Percentiles rank a stretch among this genome's conserved stretches.
Conservation (phyloP, 2,113 vertebrate species). For the Myxocyprinus asiaticus region DNA sequence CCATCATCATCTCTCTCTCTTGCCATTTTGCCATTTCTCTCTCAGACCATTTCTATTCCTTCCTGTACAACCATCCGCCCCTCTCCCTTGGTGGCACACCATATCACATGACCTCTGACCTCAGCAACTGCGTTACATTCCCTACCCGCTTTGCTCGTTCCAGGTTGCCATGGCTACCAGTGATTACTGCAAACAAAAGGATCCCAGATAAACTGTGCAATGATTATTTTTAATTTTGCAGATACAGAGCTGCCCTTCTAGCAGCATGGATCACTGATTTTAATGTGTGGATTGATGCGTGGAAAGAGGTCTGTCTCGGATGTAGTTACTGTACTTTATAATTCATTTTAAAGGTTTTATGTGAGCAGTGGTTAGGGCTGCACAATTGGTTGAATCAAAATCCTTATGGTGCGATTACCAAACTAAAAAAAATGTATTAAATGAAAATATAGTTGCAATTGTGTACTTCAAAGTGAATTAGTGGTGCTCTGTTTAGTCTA, state of each 20-base stretch:
- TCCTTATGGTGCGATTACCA: no score
- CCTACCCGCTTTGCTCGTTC: not conserved
- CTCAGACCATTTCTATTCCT: not conserved
- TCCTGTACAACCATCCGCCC: no score
- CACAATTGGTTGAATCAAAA: no score
- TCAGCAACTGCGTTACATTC: slow-evolving; percentile 9
- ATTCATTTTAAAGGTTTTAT: no score
- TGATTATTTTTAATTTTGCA: slow-evolving; percentile 1
- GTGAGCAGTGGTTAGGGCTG: no score
- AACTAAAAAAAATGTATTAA: no score
- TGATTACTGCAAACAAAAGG: slow-evolving; percentile 20
- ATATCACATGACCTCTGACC: slow-evolving; percentile 56
- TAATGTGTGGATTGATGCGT: not conserved
- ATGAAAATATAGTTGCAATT: no score
- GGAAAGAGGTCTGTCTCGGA: not conserved
- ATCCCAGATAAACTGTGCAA: not conserved
- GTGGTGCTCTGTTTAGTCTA: no score
- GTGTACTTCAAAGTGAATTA: no score
- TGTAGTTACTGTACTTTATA: not conserved
- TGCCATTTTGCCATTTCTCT: slow-evolving; percentile 24
- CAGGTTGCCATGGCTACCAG: slow-evolving; percentile 35
- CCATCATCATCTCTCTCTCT: not conserved
- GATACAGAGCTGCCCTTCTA: not conserved
- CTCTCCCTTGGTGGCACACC: slow-evolving; percentile 7
- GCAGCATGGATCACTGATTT: slow-evolving; percentile 5